These are phyloP conservation scores for Myripristis jacobus DNA, from an alignment of 2,797 vertebrate species.

Conservation along the genomic window DNA sequence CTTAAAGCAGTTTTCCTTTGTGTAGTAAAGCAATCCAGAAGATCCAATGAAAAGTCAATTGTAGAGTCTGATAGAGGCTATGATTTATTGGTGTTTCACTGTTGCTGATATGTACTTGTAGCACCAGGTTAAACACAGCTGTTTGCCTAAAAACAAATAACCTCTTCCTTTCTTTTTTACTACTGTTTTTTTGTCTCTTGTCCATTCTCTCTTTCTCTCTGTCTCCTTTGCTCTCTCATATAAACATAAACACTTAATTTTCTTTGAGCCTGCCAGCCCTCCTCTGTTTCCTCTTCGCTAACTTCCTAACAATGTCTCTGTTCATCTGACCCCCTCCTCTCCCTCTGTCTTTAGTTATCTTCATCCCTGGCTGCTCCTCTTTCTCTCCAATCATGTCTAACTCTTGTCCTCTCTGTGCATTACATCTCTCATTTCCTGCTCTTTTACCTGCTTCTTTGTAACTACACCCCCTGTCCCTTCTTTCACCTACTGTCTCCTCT, in stretches of 20 bases:
- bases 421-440: conserved; percentile 36
- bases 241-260: conserved; percentile 62
- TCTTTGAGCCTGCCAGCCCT: conserved; percentile 61
- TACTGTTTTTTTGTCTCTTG: conserved; percentile 25
- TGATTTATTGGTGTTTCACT: too few species aligned
- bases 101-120: conserved; percentile 6
- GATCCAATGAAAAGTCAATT: too few species aligned
- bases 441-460: not conserved
- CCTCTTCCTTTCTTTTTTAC: conserved; percentile 8
- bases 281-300: conserved; percentile 70
- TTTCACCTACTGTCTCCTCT: not conserved
- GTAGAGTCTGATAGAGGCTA: too few species aligned
- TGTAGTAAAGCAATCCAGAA: too few species aligned
- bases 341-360: conserved; percentile 48
- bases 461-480: conserved; percentile 6
- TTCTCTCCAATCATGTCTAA: conserved; percentile 48
- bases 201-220: conserved; percentile 20
- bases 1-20: too few species aligned
- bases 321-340: conserved; percentile 45
- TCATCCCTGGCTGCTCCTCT: conserved; percentile 45
- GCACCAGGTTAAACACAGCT: conserved; percentile 10
- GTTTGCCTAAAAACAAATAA: conserved; percentile 1
- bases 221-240: conserved; percentile 37
- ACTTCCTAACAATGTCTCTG: conserved; percentile 72
- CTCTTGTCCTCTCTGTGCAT: conserved; percentile 35